phyloP scores from a whole-genome alignment of 2,888 invertebrate genomes.

The Metellina segmentata region DNA sequence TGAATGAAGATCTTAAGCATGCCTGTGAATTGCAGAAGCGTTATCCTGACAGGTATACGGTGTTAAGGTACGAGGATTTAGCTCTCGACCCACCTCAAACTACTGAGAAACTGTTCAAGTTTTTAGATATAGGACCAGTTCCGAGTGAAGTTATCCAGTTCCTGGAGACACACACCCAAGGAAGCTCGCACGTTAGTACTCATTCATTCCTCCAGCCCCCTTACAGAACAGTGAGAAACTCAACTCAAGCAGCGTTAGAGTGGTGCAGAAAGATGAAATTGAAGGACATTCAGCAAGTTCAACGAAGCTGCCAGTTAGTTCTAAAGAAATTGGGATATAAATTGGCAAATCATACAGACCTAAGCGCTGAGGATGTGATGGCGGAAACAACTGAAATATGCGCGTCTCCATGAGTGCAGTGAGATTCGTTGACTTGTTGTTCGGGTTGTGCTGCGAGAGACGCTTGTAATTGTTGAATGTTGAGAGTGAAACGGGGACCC shows the following conservation, averaged over 20 bases:
- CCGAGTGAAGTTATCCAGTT: slow-evolving; percentile 72
- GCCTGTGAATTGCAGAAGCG: slow-evolving; percentile 76
- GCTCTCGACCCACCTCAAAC: slow-evolving; percentile 78
- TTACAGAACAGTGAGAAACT: slow-evolving; percentile 74
- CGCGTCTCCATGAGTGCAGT: slow-evolving; percentile 4
- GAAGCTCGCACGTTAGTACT: slow-evolving; percentile 55
- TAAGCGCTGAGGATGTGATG: slow-evolving; percentile 63
- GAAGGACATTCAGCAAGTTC: slow-evolving; percentile 69
- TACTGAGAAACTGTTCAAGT: slow-evolving; percentile 78
- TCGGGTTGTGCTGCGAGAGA: background rate
- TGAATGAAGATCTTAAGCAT: slow-evolving; percentile 77
- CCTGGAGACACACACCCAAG: slow-evolving; percentile 73
- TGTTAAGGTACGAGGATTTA: slow-evolving; percentile 79
- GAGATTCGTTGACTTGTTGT: background rate
- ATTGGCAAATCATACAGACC: slow-evolving; percentile 61
- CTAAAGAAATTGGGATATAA: slow-evolving; percentile 67
- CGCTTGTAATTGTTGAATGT: slow-evolving; percentile 29
- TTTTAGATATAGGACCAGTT: slow-evolving; percentile 78
- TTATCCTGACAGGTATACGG: slow-evolving; percentile 77
- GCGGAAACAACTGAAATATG: slow-evolving; percentile 48
- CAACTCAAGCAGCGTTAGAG: slow-evolving; percentile 68
- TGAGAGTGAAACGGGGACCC: background rate
- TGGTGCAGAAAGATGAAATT: slow-evolving; percentile 73
- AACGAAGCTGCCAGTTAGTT: slow-evolving; percentile 62
- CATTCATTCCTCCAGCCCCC: slow-evolving; percentile 71